Percentiles rank a stretch among this genome's conserved stretches.
These are phyloP conservation scores for Tyrophagus putrescentiae DNA, from an alignment of 1,140 invertebrate species.

Conservation along the genomic window DNA sequence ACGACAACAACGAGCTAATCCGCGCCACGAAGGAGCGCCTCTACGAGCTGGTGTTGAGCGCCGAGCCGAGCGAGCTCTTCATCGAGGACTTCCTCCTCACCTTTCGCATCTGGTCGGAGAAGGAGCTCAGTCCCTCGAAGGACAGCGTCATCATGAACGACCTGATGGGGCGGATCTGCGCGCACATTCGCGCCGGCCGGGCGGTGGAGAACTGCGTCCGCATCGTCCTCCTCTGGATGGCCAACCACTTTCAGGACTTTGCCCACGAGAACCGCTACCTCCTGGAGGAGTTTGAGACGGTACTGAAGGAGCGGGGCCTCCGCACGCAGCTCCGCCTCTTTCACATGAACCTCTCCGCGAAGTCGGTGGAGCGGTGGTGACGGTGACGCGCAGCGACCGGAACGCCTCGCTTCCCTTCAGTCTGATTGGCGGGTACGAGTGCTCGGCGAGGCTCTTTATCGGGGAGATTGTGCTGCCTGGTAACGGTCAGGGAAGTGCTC, in stretches of 20 bases:
- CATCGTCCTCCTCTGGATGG: conserved; percentile 91
- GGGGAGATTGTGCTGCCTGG: neutral
- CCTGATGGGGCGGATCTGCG: conserved; percentile 2
- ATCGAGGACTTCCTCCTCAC: conserved; percentile 21
- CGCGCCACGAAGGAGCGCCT: conserved; percentile 18
- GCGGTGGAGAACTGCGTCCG: conserved; percentile 50
- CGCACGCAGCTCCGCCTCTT: conserved; percentile 49
- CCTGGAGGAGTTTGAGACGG: conserved; percentile 32
- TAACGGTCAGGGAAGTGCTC: neutral
- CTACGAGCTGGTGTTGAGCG: conserved; percentile 6
- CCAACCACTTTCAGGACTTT: conserved; percentile 98
- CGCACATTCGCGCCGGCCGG: neutral
- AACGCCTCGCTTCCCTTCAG: conserved; percentile 84
- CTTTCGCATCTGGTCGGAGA: conserved; percentile 19
- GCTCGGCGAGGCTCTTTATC: conserved; percentile 82
- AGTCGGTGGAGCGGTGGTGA: conserved; percentile 78
- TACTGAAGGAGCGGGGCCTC: conserved; percentile 20
- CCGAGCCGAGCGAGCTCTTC: conserved; percentile 13
- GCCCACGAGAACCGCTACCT: conserved; percentile 38
- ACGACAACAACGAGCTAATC: conserved; percentile 12
- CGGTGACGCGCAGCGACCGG: conserved; percentile 64
- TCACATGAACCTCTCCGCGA: conserved; percentile 91
- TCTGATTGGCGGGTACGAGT: conserved; percentile 78
- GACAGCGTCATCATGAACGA: conserved; percentile 4
- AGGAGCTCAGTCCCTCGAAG: neutral